Conservation (phyloP, 2,888 invertebrate species). For the Ophioninae sp. region DNA sequence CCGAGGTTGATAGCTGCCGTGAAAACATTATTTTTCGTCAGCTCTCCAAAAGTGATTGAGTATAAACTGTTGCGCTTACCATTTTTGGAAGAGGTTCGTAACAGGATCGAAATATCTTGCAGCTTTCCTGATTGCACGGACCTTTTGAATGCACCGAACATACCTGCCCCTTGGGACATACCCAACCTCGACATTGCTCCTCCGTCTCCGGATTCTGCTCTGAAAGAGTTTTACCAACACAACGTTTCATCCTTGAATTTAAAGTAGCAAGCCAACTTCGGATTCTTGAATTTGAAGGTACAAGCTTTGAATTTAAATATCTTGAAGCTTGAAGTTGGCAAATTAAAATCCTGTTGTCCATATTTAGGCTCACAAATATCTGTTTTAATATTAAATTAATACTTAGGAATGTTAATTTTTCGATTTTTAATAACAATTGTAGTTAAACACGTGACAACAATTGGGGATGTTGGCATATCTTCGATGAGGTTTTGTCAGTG, state of each 20-base stretch:
- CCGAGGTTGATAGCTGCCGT: constrained; percentile 5
- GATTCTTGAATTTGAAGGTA: background rate
- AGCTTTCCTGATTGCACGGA: constrained; percentile 65
- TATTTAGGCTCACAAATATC: too few relatives aligned
- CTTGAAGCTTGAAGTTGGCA: background rate
- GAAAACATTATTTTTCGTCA: constrained; percentile 37
- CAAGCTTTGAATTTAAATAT: background rate
- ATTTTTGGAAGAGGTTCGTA: constrained; percentile 42
- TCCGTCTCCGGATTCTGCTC: constrained; percentile 61
- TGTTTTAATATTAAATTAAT: too few relatives aligned
- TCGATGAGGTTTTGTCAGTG: too few relatives aligned
- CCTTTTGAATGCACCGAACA: constrained; percentile 65
- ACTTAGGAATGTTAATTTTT: too few relatives aligned
- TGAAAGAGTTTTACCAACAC: constrained; percentile 57
- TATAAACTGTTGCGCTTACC: background rate
- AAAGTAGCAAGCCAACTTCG: constrained; percentile 22
- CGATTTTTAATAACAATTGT: too few relatives aligned
- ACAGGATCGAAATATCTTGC: constrained; percentile 69
- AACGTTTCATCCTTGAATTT: constrained; percentile 19
- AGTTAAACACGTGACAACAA: too few relatives aligned
- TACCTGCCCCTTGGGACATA: constrained; percentile 71
- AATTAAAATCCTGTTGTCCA: too few relatives aligned
- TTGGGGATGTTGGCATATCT: too few relatives aligned
- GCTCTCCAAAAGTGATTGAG: constrained; percentile 41
- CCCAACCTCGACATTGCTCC: constrained; percentile 74